Evolutionary conservation across 1,140 invertebrate genomes (phyloP), one percentile per base, ranked within the genome.

Genomic region (Temnothorax nylanderi): DNA sequence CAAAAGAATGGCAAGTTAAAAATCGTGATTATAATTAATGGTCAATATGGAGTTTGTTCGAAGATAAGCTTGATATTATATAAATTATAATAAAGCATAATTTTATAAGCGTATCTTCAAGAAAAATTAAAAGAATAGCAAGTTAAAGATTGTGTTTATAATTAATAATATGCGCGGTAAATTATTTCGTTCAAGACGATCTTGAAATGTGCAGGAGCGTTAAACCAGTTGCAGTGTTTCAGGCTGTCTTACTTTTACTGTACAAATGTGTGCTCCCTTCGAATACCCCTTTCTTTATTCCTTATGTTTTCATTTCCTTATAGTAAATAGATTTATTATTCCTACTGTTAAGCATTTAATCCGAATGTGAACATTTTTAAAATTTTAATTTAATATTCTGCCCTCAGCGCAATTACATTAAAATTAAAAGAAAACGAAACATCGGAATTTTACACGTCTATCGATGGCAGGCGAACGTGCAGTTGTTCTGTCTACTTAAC

Each of bases 401-500:
- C 44, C 7, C 7, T 60, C 2, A 32, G 1, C 6, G 47, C 16
- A 5, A 58, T 75, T 34, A 6, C 7, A 51, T 64, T 41, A 64
- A 62, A n/a, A 26, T 34, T 41, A 3, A 21, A 26, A 84, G 54
- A 84, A 84, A 84, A 74, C 6, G 11, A 84, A 62, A 60, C 41
- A 60, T 84, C 69, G 54, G 21, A 49, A 69, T 41, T 67, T 54
- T 81, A 49, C 13, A 47, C 13, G 32, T 60, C 11, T 4, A 81
- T 81, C 32, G 65, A 82, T 72, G 37, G 37, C 69, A 56, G n/a
- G 26, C 34, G 10, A 82, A 47, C 16, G 41, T 44, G 80, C 69
- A 74, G 69, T 82, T 82, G 80, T 82, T 72, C 80, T 62, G 80
- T 84, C 56, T 84, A 60, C 41, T 84, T 84, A 84, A 84, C 80